Evolutionary conservation across 2,888 invertebrate genomes (phyloP), one percentile per base, ranked within the genome.

Genomic region (Watsonalla cultraria): DNA sequence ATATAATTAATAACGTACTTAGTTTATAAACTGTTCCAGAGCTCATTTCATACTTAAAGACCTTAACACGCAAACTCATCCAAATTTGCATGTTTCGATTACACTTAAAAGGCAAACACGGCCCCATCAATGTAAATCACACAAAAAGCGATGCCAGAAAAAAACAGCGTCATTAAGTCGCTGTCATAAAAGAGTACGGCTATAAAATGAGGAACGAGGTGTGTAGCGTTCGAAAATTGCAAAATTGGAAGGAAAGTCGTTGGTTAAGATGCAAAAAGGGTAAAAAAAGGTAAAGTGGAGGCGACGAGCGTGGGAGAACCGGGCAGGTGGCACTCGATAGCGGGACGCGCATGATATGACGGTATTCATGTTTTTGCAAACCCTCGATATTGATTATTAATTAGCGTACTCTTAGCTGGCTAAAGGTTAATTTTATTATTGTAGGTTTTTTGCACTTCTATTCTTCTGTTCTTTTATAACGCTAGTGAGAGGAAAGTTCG

Each of bases 201-300:
- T 63, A 64, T 71, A 72, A 74, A 76, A 78, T 76, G 70, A 76
- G 61, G 64, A 70, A 76, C 70, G 76, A 72, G 69, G 70, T 70
- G 71, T 63, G 70, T 60, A 55, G 62, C 66, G 66, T 65, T 72
- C 75, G 73, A 82, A 82, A 84, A 80, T 83, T 78, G 72, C 81
- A 72, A 85, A 85, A 86, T 84, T 86, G 82, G 76, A 80, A 82
- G 83, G 86, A 89, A 90, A 88, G 87, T 86, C 79, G 77, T 78
- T 72, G 72, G 76, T 84, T 81, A 79, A 81, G 82, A 84, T 82
- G 81, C 82, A 83, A 82, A 84, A 80, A 72, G 68, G n/a, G 60
- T 64, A 68, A 73, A 73, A 74, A 76, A 72, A 70, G 67, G 65
- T 66, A 70, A 78, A 81, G 76, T 74, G 73, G 70, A 74, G 69